These are phyloP conservation scores for Argyrosomus regius DNA, from an alignment of 2,797 vertebrate species.

Conservation along the genomic window DNA sequence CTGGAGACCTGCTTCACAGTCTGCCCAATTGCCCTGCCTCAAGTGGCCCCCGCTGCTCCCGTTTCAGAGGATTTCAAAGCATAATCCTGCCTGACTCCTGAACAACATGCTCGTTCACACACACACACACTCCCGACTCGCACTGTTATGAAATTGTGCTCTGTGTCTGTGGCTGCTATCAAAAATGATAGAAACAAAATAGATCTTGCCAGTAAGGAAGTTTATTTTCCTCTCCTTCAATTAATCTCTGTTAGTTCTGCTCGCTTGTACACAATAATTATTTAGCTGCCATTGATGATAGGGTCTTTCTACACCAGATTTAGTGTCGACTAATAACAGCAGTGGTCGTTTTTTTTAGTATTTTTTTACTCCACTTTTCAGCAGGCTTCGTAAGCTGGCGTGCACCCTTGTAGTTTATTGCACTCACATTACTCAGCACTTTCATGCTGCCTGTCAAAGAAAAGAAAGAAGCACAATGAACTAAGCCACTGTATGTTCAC, in stretches of 20 bases:
- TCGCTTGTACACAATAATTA: slow-evolving; percentile 42
- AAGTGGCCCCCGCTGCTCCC: slow-evolving; percentile 75
- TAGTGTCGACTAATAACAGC: slow-evolving; percentile 56
- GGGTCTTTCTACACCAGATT: slow-evolving; percentile 26
- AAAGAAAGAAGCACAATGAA: slow-evolving; percentile 62
- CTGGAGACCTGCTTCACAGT: slow-evolving; percentile 67
- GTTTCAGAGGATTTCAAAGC: slow-evolving; percentile 76
- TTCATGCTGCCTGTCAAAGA: slow-evolving; percentile 70
- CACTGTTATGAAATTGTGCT: slow-evolving; percentile 52
- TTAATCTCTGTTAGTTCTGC: slow-evolving; percentile 54
- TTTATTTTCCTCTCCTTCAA: slow-evolving; percentile 37
- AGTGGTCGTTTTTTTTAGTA: slow-evolving; percentile 50
- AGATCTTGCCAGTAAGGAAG: slow-evolving; percentile 7
- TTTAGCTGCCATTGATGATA: slow-evolving; percentile 41
- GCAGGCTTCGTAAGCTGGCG: slow-evolving; percentile 42
- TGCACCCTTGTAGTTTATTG: slow-evolving; percentile 61
- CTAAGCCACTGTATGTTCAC: slow-evolving; percentile 61
- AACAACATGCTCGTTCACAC: slow-evolving; percentile 64
- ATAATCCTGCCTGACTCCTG: slow-evolving; percentile 76
- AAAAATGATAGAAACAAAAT: slow-evolving; percentile 44
- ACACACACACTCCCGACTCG: slow-evolving; percentile 56
- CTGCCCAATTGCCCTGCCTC: slow-evolving; percentile 69
- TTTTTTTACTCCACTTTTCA: slow-evolving; percentile 40
- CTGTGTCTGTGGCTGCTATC: slow-evolving; percentile 26
- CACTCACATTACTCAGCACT: slow-evolving; percentile 80